Percentiles rank a stretch among this genome's conserved stretches.
Conservation (phyloP, 2,797 vertebrate species). For the Poecilia wingei region DNA sequence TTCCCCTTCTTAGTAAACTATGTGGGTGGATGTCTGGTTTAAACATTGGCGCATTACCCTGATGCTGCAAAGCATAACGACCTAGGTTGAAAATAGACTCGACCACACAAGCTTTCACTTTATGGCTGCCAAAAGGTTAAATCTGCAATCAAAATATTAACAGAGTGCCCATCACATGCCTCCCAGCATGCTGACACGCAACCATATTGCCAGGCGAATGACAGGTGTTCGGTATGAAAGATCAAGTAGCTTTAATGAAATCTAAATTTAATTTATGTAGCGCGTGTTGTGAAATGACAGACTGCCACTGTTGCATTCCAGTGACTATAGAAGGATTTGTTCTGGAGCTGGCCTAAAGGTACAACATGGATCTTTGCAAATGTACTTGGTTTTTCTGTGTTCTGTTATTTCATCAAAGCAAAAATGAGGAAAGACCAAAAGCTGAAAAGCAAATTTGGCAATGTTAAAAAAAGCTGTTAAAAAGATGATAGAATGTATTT, state of each 20-base stretch:
- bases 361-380: not conserved
- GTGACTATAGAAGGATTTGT: not conserved
- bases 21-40: conserved; percentile 12
- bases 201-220: conserved; percentile 15
- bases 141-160: conserved; percentile 25
- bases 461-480: not conserved
- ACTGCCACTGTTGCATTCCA: conserved; percentile 7
- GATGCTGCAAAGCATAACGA: conserved; percentile 22
- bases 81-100: conserved; percentile 8
- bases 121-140: conserved; percentile 1
- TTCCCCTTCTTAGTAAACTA: conserved; percentile 7
- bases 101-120: conserved; percentile 9
- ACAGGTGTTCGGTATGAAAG: conserved; percentile 31
- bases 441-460: not conserved
- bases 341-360: not conserved
- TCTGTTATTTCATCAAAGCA: not conserved
- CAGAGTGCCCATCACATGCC: conserved; percentile 1
- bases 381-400: not conserved
- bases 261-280: conserved; percentile 31
- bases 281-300: conserved; percentile 4
- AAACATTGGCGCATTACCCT: conserved; percentile 23
- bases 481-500: too few relatives aligned
- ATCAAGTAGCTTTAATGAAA: conserved; percentile 37
- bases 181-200: not conserved
- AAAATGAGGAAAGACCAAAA: not conserved